Conservation (phyloP, 2,113 vertebrate species). For the Rynchops niger region DNA sequence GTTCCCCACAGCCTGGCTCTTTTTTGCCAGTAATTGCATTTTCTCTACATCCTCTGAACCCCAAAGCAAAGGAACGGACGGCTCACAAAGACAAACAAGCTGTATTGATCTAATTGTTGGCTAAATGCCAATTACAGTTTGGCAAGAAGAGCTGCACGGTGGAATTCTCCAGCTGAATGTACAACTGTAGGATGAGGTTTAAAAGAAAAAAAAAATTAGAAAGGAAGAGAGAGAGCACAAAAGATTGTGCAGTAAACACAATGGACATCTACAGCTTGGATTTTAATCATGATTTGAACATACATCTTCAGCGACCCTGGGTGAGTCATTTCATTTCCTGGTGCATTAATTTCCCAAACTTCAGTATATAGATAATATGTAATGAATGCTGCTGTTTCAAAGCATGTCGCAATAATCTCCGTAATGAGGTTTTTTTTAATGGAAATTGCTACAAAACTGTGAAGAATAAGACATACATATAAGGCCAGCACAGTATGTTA, state of each 20-base stretch:
- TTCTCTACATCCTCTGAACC: not conserved
- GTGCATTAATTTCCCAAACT: slow-evolving; percentile 31
- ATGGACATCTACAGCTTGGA: not conserved
- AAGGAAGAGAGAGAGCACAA: not conserved
- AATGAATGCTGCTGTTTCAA: slow-evolving; percentile 28
- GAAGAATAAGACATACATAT: not conserved
- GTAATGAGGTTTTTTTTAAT: slow-evolving; percentile 7
- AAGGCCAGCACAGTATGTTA: slow-evolving; percentile 13
- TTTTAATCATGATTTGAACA: slow-evolving; percentile 13
- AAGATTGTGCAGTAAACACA: not conserved
- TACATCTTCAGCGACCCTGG: not conserved
- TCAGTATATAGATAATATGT: not conserved
- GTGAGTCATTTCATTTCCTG: slow-evolving; percentile 26
- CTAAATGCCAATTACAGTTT: not conserved
- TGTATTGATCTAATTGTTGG: not conserved
- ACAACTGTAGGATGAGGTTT: not conserved
- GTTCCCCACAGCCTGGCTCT: not conserved
- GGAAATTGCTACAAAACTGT: not conserved
- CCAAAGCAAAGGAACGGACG: not conserved
- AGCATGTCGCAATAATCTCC: slow-evolving; percentile 6
- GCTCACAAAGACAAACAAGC: not conserved
- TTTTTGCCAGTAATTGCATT: not conserved
- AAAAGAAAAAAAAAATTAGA: not conserved
- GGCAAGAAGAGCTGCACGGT: not conserved
- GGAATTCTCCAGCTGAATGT: not conserved